Evolutionary conservation across 2,113 vertebrate genomes (phyloP).

Genomic region (Labeo catla): DNA sequence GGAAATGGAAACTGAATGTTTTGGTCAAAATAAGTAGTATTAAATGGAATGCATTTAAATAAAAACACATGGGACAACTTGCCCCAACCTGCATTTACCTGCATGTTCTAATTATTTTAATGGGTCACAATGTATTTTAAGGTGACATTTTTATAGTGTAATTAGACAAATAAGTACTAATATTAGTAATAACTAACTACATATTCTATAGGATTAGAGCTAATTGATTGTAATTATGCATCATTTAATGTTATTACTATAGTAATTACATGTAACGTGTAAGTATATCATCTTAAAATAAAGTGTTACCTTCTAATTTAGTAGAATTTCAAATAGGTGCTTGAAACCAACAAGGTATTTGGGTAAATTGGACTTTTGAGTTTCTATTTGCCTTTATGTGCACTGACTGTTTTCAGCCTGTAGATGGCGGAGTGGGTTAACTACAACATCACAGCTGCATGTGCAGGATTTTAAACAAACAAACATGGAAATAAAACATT

Average conservation of each 20-base stretch:
- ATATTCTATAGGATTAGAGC: neutral
- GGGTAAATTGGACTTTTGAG: neutral
- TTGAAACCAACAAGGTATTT: neutral
- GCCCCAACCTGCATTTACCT: neutral
- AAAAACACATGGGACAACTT: neutral
- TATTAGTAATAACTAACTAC: neutral
- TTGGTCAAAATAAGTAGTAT: neutral
- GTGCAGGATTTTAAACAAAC: constrained; percentile 17
- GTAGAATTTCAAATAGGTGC: neutral
- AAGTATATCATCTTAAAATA: neutral
- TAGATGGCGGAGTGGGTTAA: constrained; percentile 12
- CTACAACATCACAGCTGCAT: neutral
- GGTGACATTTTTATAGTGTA: neutral
- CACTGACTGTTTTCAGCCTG: neutral
- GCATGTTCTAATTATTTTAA: neutral
- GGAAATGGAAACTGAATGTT: neutral
- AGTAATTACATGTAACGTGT: neutral
- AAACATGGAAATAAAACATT: neutral
- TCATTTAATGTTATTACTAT: neutral
- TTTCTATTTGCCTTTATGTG: neutral
- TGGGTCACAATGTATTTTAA: neutral
- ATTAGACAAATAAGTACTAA: neutral
- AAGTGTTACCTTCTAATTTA: neutral
- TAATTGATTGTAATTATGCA: neutral
- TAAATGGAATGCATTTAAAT: neutral